These are phyloP conservation scores for Eurystomus glaucurus DNA, from an alignment of 2,797 vertebrate species.

Conservation along the genomic window DNA sequence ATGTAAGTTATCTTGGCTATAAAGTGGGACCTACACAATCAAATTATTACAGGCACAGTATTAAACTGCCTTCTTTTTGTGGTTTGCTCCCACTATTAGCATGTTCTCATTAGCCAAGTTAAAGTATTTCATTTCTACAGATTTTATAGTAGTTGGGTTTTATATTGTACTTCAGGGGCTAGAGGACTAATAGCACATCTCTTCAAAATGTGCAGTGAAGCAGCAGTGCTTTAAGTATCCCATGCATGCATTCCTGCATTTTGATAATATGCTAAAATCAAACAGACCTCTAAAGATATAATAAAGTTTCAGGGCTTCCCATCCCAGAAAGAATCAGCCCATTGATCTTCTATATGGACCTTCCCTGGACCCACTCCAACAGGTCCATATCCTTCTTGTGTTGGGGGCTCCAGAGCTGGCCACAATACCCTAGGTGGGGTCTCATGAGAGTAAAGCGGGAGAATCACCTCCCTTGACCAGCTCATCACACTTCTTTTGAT, in stretches of 20 bases:
- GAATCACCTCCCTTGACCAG: too few relatives aligned
- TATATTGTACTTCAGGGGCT: conserved; percentile 9
- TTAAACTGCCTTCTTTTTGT: conserved; percentile 22
- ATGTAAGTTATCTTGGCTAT: conserved; percentile 43
- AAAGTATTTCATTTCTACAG: conserved; percentile 41
- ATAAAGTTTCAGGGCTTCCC: background rate
- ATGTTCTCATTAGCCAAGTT: conserved; percentile 41
- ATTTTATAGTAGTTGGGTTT: conserved; percentile 17
- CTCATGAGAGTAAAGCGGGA: too few relatives aligned
- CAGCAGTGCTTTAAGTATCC: background rate
- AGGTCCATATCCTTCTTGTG: too few relatives aligned
- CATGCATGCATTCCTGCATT: background rate
- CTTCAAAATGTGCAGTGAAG: background rate
- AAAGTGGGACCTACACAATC: background rate
- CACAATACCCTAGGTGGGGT: too few relatives aligned
- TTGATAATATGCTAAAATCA: background rate
- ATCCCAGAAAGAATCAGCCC: background rate
- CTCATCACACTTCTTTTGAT: too few relatives aligned
- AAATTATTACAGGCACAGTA: conserved; percentile 27
- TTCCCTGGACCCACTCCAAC: too few relatives aligned
- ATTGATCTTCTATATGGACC: too few relatives aligned
- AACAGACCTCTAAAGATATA: background rate
- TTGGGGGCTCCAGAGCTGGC: too few relatives aligned
- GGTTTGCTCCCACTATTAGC: conserved; percentile 23
- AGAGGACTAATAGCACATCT: background rate